Percentiles rank a stretch among this genome's conserved stretches.
phyloP scores from a whole-genome alignment of 2,888 invertebrate genomes.

The Uropetala carovei region DNA sequence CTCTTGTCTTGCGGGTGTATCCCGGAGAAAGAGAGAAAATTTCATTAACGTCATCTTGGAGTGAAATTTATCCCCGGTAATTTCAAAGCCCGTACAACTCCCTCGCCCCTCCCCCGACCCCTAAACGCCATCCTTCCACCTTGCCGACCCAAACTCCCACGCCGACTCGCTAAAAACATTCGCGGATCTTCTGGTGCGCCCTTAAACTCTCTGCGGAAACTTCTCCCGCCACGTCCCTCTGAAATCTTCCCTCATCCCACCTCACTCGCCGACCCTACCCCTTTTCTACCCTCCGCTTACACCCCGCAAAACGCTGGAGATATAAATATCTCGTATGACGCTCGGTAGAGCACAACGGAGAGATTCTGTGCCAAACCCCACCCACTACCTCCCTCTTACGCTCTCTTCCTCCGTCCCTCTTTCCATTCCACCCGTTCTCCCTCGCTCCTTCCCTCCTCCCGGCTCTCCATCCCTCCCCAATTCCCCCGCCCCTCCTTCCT shows the following conservation, averaged over 20 bases:
- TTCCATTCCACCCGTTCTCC: background rate
- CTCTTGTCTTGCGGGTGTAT: constrained; percentile 45
- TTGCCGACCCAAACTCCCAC: background rate
- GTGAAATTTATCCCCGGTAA: constrained; percentile 63
- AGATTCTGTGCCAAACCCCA: constrained; percentile 34
- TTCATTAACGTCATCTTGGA: constrained; percentile 65
- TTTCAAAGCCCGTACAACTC: constrained; percentile 61
- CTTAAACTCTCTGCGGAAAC: constrained; percentile 36
- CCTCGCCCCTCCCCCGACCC: constrained; percentile 8
- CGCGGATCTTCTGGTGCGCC: constrained; percentile 45
- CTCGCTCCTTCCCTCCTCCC: background rate
- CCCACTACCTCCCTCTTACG: background rate
- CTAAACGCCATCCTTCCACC: background rate
- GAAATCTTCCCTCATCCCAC: background rate
- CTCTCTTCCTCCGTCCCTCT: background rate
- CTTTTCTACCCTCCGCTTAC: background rate
- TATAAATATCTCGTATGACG: constrained; percentile 60
- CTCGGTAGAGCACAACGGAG: constrained; percentile 29
- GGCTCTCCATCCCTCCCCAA: background rate
- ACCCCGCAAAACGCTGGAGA: background rate
- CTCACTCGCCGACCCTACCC: no score
- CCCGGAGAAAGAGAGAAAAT: constrained; percentile 63
- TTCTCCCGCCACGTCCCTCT: background rate
- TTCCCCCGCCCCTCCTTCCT: no score
- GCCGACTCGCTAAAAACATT: constrained; percentile 6